phyloP scores from a whole-genome alignment of 2,888 invertebrate genomes.

The Protophormia terraenovae region DNA sequence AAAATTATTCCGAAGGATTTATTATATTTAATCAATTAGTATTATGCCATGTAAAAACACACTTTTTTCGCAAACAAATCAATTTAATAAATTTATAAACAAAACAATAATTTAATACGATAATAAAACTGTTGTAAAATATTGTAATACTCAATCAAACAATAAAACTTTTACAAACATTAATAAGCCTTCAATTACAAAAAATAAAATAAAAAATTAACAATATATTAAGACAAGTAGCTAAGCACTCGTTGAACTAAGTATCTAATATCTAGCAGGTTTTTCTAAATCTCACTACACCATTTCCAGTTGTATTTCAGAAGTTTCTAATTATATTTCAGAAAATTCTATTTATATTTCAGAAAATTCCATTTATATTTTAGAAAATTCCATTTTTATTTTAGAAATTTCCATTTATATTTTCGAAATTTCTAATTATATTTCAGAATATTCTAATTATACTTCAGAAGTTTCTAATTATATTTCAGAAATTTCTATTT shows the following conservation, averaged over 20 bases:
- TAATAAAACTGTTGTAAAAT: background rate
- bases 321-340: too few species aligned
- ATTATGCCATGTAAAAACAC: background rate
- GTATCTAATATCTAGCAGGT: background rate
- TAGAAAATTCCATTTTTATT: too few species aligned
- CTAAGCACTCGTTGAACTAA: background rate
- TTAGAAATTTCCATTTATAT: too few species aligned
- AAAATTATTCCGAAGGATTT: background rate
- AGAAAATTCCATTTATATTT: too few species aligned
- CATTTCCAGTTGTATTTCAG: too few species aligned
- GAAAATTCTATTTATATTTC: too few species aligned
- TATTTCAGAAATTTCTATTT: too few species aligned
- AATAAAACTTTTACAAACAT: background rate
- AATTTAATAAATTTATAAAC: slow-evolving; percentile 9
- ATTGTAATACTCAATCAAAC: background rate
- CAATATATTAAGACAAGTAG: slow-evolving; percentile 1
- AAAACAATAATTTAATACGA: background rate
- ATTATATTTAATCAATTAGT: slow-evolving; percentile 6
- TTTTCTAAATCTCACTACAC: background rate
- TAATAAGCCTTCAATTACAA: background rate
- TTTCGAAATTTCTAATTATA: too few species aligned
- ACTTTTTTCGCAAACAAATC: background rate
- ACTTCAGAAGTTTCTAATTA: too few species aligned
- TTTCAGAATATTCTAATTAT: too few species aligned
- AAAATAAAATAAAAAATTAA: background rate